Conservation (phyloP, 2,888 invertebrate species). For the Lasioglossum lativentre region DNA sequence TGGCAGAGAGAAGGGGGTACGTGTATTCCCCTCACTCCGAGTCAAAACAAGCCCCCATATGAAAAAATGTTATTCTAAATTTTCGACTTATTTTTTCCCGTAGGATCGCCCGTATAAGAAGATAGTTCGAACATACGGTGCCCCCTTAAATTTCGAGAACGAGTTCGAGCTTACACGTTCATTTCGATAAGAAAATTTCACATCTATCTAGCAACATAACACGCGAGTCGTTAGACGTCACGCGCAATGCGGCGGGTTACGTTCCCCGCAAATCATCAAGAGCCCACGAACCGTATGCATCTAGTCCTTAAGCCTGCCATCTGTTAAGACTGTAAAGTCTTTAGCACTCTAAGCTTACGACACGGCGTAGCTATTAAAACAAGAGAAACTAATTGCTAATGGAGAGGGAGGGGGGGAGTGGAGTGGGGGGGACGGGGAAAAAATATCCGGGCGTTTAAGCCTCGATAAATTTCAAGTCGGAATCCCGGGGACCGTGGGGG, state of each 20-base stretch:
- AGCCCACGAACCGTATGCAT: conserved; percentile 18
- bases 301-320: conserved; percentile 21
- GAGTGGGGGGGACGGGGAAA: background rate
- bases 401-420: background rate
- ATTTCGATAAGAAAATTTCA: background rate
- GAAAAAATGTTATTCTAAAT: background rate
- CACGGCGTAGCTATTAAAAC: conserved; percentile 17
- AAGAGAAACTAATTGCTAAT: conserved; percentile 28
- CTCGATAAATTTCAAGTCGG: conserved; percentile 21
- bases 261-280: conserved; percentile 30
- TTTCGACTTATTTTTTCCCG: background rate
- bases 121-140: too few species aligned
- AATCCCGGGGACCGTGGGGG: background rate
- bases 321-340: conserved; percentile 34
- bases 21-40: too few species aligned
- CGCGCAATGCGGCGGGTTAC: conserved; percentile 1
- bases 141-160: background rate
- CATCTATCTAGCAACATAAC: background rate
- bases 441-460: conserved; percentile 1
- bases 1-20: too few species aligned
- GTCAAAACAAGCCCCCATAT: too few species aligned
- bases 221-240: conserved; percentile 3
- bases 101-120: background rate
- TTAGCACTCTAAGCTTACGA: conserved; percentile 10
- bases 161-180: background rate